Base-by-base conservation (phyloP, 2,888 invertebrate genomes). In the Osedax frankpressi region DNA sequence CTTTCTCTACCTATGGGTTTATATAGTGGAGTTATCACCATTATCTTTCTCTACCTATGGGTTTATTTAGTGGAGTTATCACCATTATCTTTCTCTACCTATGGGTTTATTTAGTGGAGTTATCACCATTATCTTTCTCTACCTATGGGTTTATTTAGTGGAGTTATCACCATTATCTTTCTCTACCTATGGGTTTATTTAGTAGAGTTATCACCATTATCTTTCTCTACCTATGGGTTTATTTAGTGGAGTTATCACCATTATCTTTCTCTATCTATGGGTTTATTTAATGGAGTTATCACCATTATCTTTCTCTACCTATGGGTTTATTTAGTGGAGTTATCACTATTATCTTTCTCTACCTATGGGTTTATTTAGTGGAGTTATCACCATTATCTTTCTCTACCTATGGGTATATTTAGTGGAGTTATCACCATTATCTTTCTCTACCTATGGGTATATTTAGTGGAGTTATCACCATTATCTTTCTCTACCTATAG, bases 381-480 rank as follows among this genome's bases (percentile, higher is more conserved):
- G 6, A 19, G 44, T n/a, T n/a, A n/a, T n/a, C n/a, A n/a, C n/a
- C n/a, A n/a, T n/a, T n/a, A n/a, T n/a, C n/a, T n/a, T n/a, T n/a
- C n/a, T n/a, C n/a, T n/a, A n/a, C n/a, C n/a, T n/a, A n/a, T n/a
- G 76, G 77, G 87, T 87, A 30, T 83, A 77, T 79, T 87, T 87
- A 0, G 81, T 79, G n/a, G n/a, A n/a, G n/a, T 19, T 44, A 6
- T 44, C 44, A 11, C 44, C 44, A 11, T 6, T 11, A 19, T 19
- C 44, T 44, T 11, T 44, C 44, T 44, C 44, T 44, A 11, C 19
- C 44, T 44, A 6, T 11, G 44, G 11, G 11, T 44, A 44, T 44
- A 44, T 6, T 44, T 11, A 44, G 19, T 19, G 44, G 6, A 19
- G 44, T n/a, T n/a, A n/a, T n/a, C n/a, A n/a, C n/a, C n/a, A n/a